Evolutionary conservation across 2,888 invertebrate species (phyloP).

Genomic region (Acronicta aceris): DNA sequence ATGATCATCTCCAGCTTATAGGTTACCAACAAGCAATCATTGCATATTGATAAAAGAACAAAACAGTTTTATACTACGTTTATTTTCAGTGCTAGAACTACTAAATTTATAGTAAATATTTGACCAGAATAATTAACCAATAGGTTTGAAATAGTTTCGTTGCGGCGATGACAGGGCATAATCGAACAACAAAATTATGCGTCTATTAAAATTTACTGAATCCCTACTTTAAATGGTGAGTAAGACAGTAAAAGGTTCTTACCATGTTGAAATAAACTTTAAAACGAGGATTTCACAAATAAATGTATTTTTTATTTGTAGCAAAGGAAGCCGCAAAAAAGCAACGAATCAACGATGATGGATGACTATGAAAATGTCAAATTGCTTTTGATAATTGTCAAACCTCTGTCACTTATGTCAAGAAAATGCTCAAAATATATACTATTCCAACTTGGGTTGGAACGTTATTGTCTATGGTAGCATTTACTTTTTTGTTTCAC

Average conservation of each 20-base stretch:
- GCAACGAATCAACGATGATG: constrained; percentile 10
- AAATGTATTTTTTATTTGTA: constrained; percentile 13
- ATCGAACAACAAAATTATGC: constrained; percentile 10
- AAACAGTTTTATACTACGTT: neutral
- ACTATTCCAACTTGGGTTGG: neutral
- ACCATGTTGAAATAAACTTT: constrained; percentile 38
- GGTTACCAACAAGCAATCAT: neutral
- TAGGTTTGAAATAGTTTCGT: neutral
- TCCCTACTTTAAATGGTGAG: neutral
- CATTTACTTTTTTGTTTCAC: too few relatives aligned
- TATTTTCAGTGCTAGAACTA: neutral
- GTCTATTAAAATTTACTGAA: neutral
- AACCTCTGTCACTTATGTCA: neutral
- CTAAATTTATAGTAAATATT: neutral
- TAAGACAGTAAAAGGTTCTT: constrained; percentile 7
- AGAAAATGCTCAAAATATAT: neutral
- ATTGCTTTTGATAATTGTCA: constrained; percentile 8
- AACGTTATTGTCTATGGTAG: neutral
- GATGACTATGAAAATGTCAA: constrained; percentile 60
- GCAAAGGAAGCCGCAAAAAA: constrained; percentile 28
- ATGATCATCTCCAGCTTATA: neutral
- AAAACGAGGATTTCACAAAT: constrained; percentile 21
- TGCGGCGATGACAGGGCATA: constrained; percentile 53
- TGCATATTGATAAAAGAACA: neutral
- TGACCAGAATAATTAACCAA: neutral